Percentiles rank a stretch among this genome's conserved stretches.
Conservation (phyloP, 2,113 vertebrate species). For the Isurus oxyrinchus region DNA sequence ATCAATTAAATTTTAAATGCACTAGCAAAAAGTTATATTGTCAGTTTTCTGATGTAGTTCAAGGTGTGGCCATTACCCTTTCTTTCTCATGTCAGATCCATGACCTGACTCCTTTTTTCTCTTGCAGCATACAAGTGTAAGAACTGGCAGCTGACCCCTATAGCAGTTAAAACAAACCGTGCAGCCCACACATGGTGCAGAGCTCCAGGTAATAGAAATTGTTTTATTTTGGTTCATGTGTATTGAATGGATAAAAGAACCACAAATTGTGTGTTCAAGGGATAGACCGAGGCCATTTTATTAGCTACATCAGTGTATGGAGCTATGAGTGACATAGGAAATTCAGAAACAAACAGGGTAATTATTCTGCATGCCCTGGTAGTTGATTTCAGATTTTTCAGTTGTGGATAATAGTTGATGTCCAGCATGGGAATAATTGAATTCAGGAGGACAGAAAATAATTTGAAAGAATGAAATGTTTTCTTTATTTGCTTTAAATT, state of each 20-base stretch:
- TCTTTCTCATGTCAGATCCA: neutral
- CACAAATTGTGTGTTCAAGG: neutral
- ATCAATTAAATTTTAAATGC: neutral
- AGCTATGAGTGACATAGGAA: neutral
- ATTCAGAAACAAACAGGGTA: neutral
- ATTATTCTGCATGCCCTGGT: neutral
- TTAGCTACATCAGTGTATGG: neutral
- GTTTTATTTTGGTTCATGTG: neutral
- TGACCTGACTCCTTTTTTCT: neutral
- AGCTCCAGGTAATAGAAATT: conserved; percentile 12
- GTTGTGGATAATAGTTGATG: neutral
- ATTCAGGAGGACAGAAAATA: neutral
- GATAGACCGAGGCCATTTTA: neutral
- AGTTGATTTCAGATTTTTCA: neutral
- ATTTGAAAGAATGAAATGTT: neutral
- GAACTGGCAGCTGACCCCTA: conserved; percentile 28
- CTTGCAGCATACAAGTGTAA: conserved; percentile 25
- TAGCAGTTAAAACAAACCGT: neutral
- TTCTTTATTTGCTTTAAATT: neutral
- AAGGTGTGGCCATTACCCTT: neutral
- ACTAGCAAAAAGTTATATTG: neutral
- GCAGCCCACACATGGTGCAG: conserved; percentile 29
- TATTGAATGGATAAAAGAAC: neutral
- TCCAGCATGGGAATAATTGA: neutral
- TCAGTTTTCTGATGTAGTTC: neutral